phyloP scores from a whole-genome alignment of 2,113 vertebrate species.

The Bathybates hornii region DNA sequence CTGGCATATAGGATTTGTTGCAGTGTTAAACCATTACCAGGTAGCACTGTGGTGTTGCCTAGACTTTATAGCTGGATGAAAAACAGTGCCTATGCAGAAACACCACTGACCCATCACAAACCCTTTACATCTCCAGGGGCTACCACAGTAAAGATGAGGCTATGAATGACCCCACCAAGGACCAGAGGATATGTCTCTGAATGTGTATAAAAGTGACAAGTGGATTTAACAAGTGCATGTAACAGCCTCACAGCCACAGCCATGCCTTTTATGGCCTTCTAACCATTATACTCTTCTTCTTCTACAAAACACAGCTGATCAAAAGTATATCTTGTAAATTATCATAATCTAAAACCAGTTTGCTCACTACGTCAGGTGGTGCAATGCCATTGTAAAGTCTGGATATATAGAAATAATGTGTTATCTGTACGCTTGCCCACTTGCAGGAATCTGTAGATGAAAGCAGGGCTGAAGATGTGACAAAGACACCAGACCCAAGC shows the following conservation, averaged over 20 bases:
- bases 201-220: neutral
- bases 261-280: neutral
- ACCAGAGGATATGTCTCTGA: neutral
- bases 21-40: neutral
- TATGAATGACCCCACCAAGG: neutral
- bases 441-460: neutral
- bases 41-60: neutral
- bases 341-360: neutral
- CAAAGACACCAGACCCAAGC: neutral
- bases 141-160: conserved; percentile 23
- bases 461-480: neutral
- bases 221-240: neutral
- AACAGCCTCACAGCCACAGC: neutral
- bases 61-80: neutral
- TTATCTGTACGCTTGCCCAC: neutral
- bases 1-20: neutral
- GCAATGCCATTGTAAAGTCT: neutral
- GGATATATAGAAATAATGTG: neutral
- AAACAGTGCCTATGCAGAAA: neutral
- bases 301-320: neutral
- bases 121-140: neutral
- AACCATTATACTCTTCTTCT: neutral
- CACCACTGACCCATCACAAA: neutral
- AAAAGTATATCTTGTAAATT: neutral
- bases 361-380: neutral